Evolutionary conservation across 2,113 vertebrate genomes (phyloP), one percentile per base, ranked within the genome.

Genomic region (Rhynchomys soricoides): DNA sequence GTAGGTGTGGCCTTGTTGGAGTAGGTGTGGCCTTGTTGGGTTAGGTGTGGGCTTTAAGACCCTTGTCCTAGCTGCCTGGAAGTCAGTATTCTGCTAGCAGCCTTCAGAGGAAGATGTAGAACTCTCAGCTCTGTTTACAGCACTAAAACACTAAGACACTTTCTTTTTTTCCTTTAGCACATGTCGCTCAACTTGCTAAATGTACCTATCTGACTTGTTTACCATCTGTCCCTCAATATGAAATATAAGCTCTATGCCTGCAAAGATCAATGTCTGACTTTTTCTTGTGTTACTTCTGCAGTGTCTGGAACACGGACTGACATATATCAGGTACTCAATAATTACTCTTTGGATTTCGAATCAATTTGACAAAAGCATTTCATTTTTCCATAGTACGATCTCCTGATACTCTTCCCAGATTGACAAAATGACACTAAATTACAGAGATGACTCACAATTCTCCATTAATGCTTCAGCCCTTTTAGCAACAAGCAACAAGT

Each of bases 321-420:
- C 17, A 55, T 26, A 12, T 48, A 55, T 74, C 59, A 43, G 17
- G 11, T 31, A 78, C n/a, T 91, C 12, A n/a, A 13, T 59, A 86
- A 66, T 86, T 91, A 75, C 52, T 93, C 73, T 29, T 79, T 85
- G 62, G 83, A 45, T 85, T 71, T 94, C 64, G 4, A n/a, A 50
- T 83, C 45, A n/a, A 29, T 66, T 92, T 88, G 62, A 78, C 52
- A 70, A 83, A 70, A 64, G 29, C 11, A 1, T 86, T 88, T 91
- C 10, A 70, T 81, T 95, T 89, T 83, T 40, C 21, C 50, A 22
- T n/a, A 34, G 52, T 31, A 34, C 40, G 50, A 73, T 77, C 85
- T 90, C 13, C 22, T 17, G 4, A 3, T 6, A 19, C 40, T 43
- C 16, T 48, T 17, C 40, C 17, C 43, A 45, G 59, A 66, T 66